Conservation (phyloP, 2,113 vertebrate genomes). For the crab-eating macaque (Macaca fascicularis) region T2T-MFA8v1.1 NC_088388.1:10362001-10362500, state of each 20-base stretch:
- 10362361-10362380: background rate
- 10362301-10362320: background rate
- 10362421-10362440: background rate
- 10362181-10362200: background rate
- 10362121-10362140: background rate
- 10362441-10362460: background rate
- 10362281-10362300: background rate
- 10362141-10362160: conserved; percentile 59
- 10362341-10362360: background rate
- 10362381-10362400: background rate
- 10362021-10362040: background rate
- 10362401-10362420: rapidly evolving
- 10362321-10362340: background rate
- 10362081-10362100: background rate
- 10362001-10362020: background rate
- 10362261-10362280: background rate
- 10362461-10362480: background rate
- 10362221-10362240: background rate
- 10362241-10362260: background rate
- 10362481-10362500: background rate
- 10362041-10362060: background rate
- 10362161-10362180: conserved; percentile 74
- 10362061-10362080: too few relatives aligned
- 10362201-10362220: background rate
- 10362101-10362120: rapidly evolving